Conservation (phyloP, 2,113 vertebrate species). For the Periophthalmus modestus region DNA sequence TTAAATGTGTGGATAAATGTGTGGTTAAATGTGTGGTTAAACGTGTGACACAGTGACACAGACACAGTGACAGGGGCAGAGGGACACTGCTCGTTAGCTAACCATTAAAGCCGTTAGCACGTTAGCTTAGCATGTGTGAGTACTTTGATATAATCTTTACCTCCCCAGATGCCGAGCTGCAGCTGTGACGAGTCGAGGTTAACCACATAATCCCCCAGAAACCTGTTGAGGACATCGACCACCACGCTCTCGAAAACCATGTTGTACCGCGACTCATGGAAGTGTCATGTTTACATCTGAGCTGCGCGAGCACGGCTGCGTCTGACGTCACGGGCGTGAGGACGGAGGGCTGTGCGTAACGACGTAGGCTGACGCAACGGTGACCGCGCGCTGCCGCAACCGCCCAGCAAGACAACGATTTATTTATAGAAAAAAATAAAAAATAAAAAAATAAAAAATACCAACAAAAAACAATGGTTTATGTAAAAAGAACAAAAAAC, state of each 20-base stretch:
- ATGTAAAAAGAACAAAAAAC: too few species aligned
- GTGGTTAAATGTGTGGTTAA: too few species aligned
- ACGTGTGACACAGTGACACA: too few species aligned
- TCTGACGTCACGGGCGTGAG: not conserved
- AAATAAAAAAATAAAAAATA: too few species aligned
- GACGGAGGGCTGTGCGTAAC: slow-evolving; percentile 5
- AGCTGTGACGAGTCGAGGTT: slow-evolving; percentile 95
- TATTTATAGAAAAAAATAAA: too few species aligned
- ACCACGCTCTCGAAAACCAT: slow-evolving; percentile 97
- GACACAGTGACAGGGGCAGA: slow-evolving; percentile 51
- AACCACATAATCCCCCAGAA: slow-evolving; percentile 96
- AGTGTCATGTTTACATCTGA: slow-evolving; percentile 61
- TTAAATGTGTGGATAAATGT: too few species aligned
- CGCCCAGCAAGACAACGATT: not conserved
- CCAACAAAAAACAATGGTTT: too few species aligned
- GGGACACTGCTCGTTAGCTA: slow-evolving; percentile 31
- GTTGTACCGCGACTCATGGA: slow-evolving; percentile 55
- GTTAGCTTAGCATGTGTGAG: slow-evolving; percentile 10
- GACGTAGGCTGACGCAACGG: not conserved
- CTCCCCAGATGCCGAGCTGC: slow-evolving; percentile 94
- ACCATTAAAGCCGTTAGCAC: slow-evolving; percentile 34
- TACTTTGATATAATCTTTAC: slow-evolving; percentile 73
- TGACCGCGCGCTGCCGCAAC: not conserved
- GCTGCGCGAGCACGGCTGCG: slow-evolving; percentile 1
- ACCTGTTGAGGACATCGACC: slow-evolving; percentile 92